A percentile compares a stretch with the other conserved stretches of the same genome.
These are phyloP conservation scores for Drosophila elegans DNA, from an alignment of 1,140 invertebrate species.

Conservation along the genomic window DNA sequence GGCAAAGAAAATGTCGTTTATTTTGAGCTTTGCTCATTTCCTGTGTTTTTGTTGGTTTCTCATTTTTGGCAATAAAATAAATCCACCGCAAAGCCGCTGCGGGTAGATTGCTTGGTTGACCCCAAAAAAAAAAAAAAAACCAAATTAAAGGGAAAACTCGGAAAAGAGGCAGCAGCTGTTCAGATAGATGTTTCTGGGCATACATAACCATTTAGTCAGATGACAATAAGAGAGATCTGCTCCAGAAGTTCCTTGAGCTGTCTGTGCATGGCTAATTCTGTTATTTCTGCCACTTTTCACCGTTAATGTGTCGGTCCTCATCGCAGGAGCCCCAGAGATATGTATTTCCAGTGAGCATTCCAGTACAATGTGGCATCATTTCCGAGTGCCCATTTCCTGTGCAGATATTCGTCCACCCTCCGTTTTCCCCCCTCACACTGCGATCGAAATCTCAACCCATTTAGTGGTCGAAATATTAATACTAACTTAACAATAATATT, in stretches of 20 bases:
- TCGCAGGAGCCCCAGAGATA: conserved; percentile 10
- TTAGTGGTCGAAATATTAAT: too few species aligned
- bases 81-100: conserved; percentile 79
- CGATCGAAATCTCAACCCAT: not conserved
- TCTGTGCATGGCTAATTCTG: conserved; percentile 63
- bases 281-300: conserved; percentile 44
- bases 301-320: conserved; percentile 54
- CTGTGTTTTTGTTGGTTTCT: conserved; percentile 16
- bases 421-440: not conserved
- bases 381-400: conserved; percentile 61
- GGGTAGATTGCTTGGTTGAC: conserved; percentile 74
- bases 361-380: conserved; percentile 61
- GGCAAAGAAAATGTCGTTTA: not conserved
- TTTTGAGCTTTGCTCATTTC: conserved; percentile 11
- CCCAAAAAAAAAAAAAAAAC: conserved; percentile 35
- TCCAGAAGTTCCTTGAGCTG: conserved; percentile 19
- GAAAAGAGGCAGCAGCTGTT: conserved; percentile 22
- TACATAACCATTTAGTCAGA: conserved; percentile 23
- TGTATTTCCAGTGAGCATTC: conserved; percentile 37
- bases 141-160: not conserved
- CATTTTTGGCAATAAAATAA: conserved; percentile 73
- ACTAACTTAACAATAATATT: too few species aligned
- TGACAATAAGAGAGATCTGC: not conserved
- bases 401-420: conserved; percentile 14
- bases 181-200: not conserved